Conservation (phyloP, 2,888 invertebrate genomes). For the Tetragonisca angustula region DNA sequence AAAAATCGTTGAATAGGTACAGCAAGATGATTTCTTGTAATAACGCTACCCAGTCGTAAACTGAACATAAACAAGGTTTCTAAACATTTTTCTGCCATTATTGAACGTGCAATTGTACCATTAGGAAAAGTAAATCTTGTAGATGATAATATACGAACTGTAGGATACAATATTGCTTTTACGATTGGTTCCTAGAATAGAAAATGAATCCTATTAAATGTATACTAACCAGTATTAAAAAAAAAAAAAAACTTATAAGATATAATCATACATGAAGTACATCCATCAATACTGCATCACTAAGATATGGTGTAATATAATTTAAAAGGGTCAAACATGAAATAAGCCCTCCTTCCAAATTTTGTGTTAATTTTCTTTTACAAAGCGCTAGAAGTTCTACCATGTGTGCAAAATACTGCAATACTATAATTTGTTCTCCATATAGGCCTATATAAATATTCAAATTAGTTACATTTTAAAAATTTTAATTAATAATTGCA, state of each 20-base stretch:
- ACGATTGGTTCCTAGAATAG: constrained; percentile 92
- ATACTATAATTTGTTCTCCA: constrained; percentile 93
- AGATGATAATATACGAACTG: constrained; percentile 92
- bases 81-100: constrained; percentile 92
- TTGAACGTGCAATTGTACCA: constrained; percentile 90
- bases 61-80: constrained; percentile 93
- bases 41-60: constrained; percentile 90
- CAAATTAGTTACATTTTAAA: neutral
- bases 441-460: constrained; percentile 88
- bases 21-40: constrained; percentile 90
- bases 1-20: constrained; percentile 90
- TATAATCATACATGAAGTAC: constrained; percentile 88
- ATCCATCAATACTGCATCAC: constrained; percentile 94
- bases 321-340: constrained; percentile 93
- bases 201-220: constrained; percentile 5
- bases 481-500: neutral
- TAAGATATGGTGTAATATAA: constrained; percentile 92
- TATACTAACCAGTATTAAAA: neutral
- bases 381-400: constrained; percentile 93
- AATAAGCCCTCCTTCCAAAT: constrained; percentile 94
- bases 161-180: constrained; percentile 92
- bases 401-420: constrained; percentile 96
- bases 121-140: constrained; percentile 92
- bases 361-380: constrained; percentile 91
- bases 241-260: neutral